phyloP scores from a whole-genome alignment of 2,888 invertebrate genomes.

The Escarpia spicata region DNA sequence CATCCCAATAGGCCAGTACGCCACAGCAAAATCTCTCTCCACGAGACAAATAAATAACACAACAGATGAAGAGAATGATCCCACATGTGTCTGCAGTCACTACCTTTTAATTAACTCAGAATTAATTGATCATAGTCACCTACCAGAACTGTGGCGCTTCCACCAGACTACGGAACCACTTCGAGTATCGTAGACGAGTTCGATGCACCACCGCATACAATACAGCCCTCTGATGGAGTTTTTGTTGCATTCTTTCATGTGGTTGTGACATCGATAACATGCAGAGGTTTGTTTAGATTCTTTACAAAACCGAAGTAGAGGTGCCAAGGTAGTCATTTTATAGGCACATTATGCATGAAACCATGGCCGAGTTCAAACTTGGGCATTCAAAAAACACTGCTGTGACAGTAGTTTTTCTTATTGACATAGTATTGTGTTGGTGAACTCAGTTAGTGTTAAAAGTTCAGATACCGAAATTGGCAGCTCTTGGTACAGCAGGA shows the following conservation, averaged over 20 bases:
- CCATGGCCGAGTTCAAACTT: background rate
- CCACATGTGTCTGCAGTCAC: background rate
- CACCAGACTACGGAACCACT: background rate
- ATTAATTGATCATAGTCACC: background rate
- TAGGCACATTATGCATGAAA: background rate
- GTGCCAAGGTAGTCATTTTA: background rate
- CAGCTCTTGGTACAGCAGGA: background rate
- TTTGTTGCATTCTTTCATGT: background rate
- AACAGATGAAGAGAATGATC: background rate
- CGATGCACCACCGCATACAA: background rate
- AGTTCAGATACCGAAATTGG: background rate
- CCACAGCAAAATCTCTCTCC: background rate
- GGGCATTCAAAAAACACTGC: background rate
- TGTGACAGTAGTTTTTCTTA: background rate
- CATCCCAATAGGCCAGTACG: background rate
- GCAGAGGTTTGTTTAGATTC: background rate
- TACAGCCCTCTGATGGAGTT: background rate
- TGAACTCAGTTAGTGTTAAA: background rate
- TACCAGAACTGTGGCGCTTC: background rate
- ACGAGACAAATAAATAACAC: background rate
- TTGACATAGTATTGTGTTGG: background rate
- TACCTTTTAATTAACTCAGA: background rate
- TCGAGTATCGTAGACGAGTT: background rate
- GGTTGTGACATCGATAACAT: background rate
- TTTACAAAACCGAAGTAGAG: background rate